Conservation (phyloP, 2,888 invertebrate genomes). For the Penaeus monodon region DNA sequence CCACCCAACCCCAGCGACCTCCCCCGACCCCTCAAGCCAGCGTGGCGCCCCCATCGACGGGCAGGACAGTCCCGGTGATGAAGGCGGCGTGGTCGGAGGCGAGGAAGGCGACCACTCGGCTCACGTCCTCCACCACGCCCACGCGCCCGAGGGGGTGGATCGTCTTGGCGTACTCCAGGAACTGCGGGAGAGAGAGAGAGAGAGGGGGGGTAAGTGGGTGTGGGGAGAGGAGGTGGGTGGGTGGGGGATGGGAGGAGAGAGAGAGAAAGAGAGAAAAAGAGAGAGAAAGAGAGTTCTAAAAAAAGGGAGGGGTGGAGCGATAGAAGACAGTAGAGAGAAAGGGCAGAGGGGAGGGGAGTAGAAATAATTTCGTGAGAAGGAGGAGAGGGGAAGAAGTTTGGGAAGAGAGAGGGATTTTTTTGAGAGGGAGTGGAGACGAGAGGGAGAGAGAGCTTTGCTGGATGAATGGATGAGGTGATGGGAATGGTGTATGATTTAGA, state of each 20-base stretch:
- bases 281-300: too few species aligned
- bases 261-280: background rate
- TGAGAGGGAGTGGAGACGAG: too few species aligned
- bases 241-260: background rate
- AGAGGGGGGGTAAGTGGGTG: background rate
- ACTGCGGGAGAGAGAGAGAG: constrained; percentile 70
- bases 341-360: too few species aligned
- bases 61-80: constrained; percentile 88
- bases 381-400: too few species aligned
- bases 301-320: too few species aligned
- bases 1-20: too few species aligned
- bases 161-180: constrained; percentile 84
- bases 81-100: constrained; percentile 90
- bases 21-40: too few species aligned
- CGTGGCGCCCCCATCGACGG: constrained; percentile 87
- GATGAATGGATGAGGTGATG: too few species aligned
- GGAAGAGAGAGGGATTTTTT: too few species aligned
- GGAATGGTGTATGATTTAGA: too few species aligned
- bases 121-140: constrained; percentile 87
- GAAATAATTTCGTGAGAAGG: too few species aligned
- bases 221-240: background rate
- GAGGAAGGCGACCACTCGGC: constrained; percentile 89
- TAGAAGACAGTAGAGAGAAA: too few species aligned
- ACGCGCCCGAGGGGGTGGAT: constrained; percentile 94
- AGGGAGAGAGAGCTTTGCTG: background rate